Evolutionary conservation across 2,113 vertebrate genomes (phyloP).

Genomic region (Trichomycterus rosablanca): DNA sequence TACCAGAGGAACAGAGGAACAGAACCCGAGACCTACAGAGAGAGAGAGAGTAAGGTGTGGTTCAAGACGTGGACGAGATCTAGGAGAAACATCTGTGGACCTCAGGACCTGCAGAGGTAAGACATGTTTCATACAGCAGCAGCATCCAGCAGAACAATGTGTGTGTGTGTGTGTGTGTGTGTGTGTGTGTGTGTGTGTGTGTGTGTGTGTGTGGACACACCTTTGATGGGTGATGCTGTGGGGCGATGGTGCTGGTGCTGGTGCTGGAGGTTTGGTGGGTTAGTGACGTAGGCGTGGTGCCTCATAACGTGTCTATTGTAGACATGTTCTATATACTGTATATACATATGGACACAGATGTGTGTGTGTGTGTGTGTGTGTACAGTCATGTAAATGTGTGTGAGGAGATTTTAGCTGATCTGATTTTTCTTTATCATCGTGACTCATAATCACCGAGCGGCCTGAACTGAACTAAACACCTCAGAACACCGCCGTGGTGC

Average conservation of each 20-base stretch:
- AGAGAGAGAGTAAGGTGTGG: slow-evolving; percentile 22
- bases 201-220: slow-evolving; percentile 1
- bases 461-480: too few relatives aligned
- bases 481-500: too few relatives aligned
- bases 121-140: not conserved
- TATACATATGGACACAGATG: too few relatives aligned
- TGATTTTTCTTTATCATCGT: too few relatives aligned
- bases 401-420: too few relatives aligned
- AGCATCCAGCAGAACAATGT: not conserved
- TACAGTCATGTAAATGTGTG: not conserved
- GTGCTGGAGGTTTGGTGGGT: not conserved
- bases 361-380: not conserved
- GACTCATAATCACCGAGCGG: too few relatives aligned
- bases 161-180: not conserved
- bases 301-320: not conserved
- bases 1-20: slow-evolving; percentile 9
- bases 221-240: not conserved
- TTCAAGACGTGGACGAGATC: too few relatives aligned
- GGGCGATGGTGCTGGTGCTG: not conserved
- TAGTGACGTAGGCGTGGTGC: slow-evolving; percentile 15
- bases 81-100: not conserved
- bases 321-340: too few relatives aligned
- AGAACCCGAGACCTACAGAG: not conserved
- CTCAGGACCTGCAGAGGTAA: slow-evolving; percentile 34
- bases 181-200: not conserved